Evolutionary conservation across 2,113 vertebrate genomes (phyloP), one percentile per base, ranked within the genome.

Genomic region (Pelvicachromis taeniatus): DNA sequence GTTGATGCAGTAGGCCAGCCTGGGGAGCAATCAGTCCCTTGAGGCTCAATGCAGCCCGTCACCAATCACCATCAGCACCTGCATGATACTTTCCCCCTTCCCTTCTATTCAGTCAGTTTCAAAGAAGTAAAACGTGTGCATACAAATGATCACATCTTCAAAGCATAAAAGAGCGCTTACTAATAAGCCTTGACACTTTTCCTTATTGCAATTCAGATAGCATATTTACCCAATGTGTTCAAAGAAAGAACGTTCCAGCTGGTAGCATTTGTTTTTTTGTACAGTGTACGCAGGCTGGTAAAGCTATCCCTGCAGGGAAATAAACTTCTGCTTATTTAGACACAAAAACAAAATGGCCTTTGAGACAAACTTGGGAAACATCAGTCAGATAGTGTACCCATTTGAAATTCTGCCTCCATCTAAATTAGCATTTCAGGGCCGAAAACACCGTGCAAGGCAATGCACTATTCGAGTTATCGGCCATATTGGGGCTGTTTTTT

Each of bases 141-240:
- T 93, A 84, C 82, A 90, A 91, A 89, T 84, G 70, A 89, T 85
- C 48, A 61, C 45, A 75, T 83, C 87, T 77, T 87, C 86, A 83
- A 83, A 86, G 86, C 58, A 6, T 40, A 31, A 59, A 33, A 61
- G 50, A 61, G 31, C 3, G 1, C 42, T 56, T 40, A 55, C 68
- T 86, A 87, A 92, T 83, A 78, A 80, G 19, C 59, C 54, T 55
- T 80, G 88, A 77, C 90, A 70, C 38, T 48, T 83, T 23, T 56
- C 35, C 86, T 93, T 84, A 85, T 90, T 91, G 78, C 55, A 42
- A 88, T 93, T 87, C 86, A 85, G 48, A 81, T 58, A 83, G 89
- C 68, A 83, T 79, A 80, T 87, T 88, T 86, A 40, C 29, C 78
- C 21, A 21, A 55, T 68, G 14, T 78, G 70, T 68, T 89, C 45